Base-by-base conservation (phyloP, 2,888 invertebrate species). In the Aphrophora alni region DNA sequence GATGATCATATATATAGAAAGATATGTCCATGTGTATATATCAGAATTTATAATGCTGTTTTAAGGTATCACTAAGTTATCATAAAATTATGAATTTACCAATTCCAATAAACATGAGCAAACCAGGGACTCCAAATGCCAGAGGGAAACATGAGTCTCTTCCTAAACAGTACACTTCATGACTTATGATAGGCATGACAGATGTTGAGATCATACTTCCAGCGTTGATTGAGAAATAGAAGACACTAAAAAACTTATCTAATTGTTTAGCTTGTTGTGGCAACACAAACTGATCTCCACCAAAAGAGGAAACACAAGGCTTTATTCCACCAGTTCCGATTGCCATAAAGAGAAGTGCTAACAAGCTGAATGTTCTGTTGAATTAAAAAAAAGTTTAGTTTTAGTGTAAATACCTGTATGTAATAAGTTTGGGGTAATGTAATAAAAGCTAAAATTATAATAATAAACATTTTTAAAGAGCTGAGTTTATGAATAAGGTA, bases 311-410 rank as follows among this genome's bases (percentile, higher is more conserved):
- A 0, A 95, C 95, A 87, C 95, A 95, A 0, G 95, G 95, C 85
- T 95, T 95, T 82, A 96, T 95, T 4, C 95, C 95, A 0, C 95
- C 95, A 0, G 95, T 94, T 0, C 95, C 95, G 5, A 94, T 83
- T 0, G 94, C 94, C 81, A 95, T 93, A 84, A 95, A 88, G 14
- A 92, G 86, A 26, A 95, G 88, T 0, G 94, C 95, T 25, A 93
- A 84, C 82, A 94, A 88, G 0, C 93, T 93, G 82, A 93, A 87
- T 80, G 88, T 85, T 80, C 92, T 92, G 85, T 5, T 73, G 10
- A 33, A 33, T 7, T 33, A 33, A 10, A 33, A 33, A 33, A 4
- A 33, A 33, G n/a, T n/a, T n/a, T n/a, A n/a, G n/a, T n/a, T n/a
- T 12, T 44, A 12, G 10, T 17, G 17, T 17, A 12, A 12, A 12